A percentile compares a stretch with the other conserved stretches of the same genome.
Evolutionary conservation across 2,888 invertebrate genomes (phyloP).

Genomic region (Ennomos erosarius): DNA sequence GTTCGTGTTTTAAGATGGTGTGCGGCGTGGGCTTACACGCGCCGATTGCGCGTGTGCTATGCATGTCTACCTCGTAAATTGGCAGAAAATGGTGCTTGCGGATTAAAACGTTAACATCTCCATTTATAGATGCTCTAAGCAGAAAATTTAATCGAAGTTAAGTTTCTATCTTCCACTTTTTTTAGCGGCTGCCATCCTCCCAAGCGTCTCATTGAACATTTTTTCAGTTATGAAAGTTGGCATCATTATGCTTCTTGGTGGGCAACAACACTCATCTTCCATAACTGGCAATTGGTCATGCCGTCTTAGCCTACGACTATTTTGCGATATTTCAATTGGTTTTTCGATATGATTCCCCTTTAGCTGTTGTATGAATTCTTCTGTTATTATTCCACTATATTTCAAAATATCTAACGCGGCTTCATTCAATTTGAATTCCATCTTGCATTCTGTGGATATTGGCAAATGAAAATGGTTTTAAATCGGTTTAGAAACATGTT

Average conservation of each 20-base stretch:
- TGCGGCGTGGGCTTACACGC: too few relatives aligned
- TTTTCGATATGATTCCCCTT: slow-evolving; percentile 30
- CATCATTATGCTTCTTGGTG: slow-evolving; percentile 53
- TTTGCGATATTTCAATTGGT: not conserved
- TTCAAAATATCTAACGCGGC: slow-evolving; percentile 55
- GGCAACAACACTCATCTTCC: slow-evolving; percentile 57
- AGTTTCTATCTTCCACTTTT: too few relatives aligned
- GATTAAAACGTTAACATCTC: too few relatives aligned
- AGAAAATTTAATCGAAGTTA: too few relatives aligned
- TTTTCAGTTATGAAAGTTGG: slow-evolving; percentile 65
- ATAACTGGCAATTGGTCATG: not conserved
- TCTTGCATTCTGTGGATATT: slow-evolving; percentile 55
- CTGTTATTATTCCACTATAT: slow-evolving; percentile 53
- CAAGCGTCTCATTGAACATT: slow-evolving; percentile 53
- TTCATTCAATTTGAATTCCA: slow-evolving; percentile 59
- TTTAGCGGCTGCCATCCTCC: slow-evolving; percentile 31
- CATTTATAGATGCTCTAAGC: too few relatives aligned
- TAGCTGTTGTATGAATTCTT: slow-evolving; percentile 39
- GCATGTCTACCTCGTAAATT: too few relatives aligned
- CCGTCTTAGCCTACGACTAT: slow-evolving; percentile 29
- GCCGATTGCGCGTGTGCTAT: too few relatives aligned
- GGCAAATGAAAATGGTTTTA: not conserved
- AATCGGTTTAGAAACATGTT: too few relatives aligned
- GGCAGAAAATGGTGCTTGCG: too few relatives aligned
- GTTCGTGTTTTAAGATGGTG: too few relatives aligned